Base-by-base conservation (phyloP, 2,113 vertebrate species). In the Symphodus melops region DNA sequence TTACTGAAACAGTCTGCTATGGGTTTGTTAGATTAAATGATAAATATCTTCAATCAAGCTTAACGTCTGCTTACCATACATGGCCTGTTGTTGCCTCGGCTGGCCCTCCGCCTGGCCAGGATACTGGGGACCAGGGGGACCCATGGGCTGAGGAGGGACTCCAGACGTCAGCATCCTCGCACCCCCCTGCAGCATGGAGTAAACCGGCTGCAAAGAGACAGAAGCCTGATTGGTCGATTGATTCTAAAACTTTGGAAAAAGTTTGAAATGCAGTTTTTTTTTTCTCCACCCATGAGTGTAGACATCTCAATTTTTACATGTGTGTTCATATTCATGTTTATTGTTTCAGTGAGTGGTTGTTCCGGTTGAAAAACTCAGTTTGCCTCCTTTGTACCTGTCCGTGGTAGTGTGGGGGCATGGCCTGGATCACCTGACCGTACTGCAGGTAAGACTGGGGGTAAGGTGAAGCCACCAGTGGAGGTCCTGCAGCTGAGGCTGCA, bases 381-480 rank as follows among this genome's bases (percentile, higher is more conserved):
- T 48, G 14, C 5, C 14, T 14, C 6, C 42, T 41, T 20, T 0
- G 39, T 76, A 96, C 96, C 95, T 96, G 96, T 5, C 94, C 95
- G 17, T 94, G 91, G 70, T 96, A 96, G 85, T 87, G 85, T 0
- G 95, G 95, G 0, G 95, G 89, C 95, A 96, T 94, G 62, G 95
- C 91, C 81, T 95, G 95, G 91, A 96, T 95, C 93, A 96, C 86
- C 28, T 96, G 96, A 39, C 94, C 94, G 71, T 96, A 96, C 79
- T 95, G 95, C 85, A 96, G 94, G 86, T 96, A 96, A 42, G 95
- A 94, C 59, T 94, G 94, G 1, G 89, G 75, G 33, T 95, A 96
- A 0, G 95, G 95, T 0, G 95, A 94, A 0, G 95, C 95, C 21
- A 96, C 95, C 77, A 96, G 93, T 0, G 96, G 89, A 19, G 95